Evolutionary conservation across 2,888 invertebrate species (phyloP).

Genomic region (Rotaria macrura): DNA sequence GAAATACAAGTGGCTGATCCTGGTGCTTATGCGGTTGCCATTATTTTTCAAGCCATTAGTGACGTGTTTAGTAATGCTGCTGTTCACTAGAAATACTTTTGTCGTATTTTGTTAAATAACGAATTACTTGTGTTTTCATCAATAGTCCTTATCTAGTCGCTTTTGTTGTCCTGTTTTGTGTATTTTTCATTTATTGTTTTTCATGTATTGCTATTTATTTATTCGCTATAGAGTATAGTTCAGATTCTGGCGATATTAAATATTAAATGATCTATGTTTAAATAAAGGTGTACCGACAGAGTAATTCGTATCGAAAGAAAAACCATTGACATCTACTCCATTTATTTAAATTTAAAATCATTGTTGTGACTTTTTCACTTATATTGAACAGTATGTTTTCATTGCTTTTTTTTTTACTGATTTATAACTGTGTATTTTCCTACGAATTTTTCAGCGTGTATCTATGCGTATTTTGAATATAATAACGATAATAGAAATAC

Average conservation of each 20-base stretch:
- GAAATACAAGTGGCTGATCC: conserved; percentile 57
- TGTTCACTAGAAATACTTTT: neutral
- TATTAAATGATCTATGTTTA: neutral
- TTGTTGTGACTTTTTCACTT: too few relatives aligned
- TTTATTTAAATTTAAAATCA: too few relatives aligned
- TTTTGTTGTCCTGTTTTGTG: neutral
- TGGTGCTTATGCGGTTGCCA: conserved; percentile 60
- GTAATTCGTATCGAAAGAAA: neutral
- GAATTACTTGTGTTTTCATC: too few relatives aligned
- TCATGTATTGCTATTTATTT: neutral
- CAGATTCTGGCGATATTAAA: neutral
- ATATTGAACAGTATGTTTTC: too few relatives aligned
- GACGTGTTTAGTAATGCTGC: conserved; percentile 33
- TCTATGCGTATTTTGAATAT: neutral
- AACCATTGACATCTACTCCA: neutral
- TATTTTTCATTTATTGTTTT: neutral
- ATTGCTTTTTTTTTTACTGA: too few relatives aligned
- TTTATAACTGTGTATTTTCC: too few relatives aligned
- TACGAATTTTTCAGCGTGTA: too few relatives aligned
- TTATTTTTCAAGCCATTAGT: conserved; percentile 57
- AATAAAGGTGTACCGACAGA: neutral
- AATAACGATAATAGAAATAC: neutral
- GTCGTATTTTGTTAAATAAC: too few relatives aligned
- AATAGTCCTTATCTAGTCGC: neutral
- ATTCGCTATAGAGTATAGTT: neutral